Conservation (phyloP, 2,113 vertebrate genomes). For the Prunella fulvescens region DNA sequence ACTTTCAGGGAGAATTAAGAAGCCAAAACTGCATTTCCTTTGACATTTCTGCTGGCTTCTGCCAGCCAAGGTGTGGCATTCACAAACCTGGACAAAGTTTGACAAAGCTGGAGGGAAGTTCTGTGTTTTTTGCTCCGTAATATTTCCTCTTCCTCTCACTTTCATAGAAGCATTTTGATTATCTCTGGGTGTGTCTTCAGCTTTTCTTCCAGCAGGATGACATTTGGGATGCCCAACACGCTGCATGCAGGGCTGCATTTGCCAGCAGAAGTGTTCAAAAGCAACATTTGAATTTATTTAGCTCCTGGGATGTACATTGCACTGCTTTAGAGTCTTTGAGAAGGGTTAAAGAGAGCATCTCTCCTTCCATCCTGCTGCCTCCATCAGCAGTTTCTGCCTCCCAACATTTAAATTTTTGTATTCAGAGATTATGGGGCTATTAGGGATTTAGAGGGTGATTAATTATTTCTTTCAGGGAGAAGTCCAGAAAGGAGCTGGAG, state of each 20-base stretch:
- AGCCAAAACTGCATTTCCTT: neutral
- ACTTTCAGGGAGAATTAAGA: neutral
- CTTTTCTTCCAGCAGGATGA: neutral
- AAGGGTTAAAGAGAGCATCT: neutral
- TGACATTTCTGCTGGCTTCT: neutral
- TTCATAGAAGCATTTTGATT: neutral
- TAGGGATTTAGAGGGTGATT: neutral
- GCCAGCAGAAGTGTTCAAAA: neutral
- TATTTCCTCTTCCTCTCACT: neutral
- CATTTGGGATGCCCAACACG: neutral
- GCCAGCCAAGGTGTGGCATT: neutral
- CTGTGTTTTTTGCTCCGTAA: neutral
- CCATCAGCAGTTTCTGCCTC: neutral
- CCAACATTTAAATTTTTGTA: neutral
- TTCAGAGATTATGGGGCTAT: neutral
- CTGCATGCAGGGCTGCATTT: neutral
- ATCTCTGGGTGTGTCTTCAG: neutral
- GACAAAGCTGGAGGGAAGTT: neutral
- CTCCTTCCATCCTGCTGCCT: neutral
- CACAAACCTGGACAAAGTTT: neutral
- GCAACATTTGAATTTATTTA: neutral
- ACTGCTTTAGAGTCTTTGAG: neutral
- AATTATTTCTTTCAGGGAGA: neutral
- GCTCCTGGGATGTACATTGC: neutral
- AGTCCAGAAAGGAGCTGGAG: neutral